Conservation (phyloP, 2,888 invertebrate species). For the Cataglyphis cursor region DNA sequence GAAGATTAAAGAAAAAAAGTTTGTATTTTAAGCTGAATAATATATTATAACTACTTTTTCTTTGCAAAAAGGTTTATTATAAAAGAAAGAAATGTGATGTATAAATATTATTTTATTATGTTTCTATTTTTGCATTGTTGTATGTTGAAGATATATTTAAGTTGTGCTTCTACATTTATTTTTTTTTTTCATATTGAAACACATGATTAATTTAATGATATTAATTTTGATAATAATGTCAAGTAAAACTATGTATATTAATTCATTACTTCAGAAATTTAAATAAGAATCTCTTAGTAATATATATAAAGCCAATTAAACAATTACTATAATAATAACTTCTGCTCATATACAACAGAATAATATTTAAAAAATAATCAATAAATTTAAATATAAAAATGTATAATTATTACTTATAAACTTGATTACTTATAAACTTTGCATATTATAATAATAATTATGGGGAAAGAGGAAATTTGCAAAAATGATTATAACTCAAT, state of each 20-base stretch:
- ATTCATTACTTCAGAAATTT: background rate
- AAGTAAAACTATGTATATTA: too few relatives aligned
- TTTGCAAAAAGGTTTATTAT: background rate
- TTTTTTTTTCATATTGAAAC: too few relatives aligned
- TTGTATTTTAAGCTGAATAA: background rate
- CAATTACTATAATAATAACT: background rate
- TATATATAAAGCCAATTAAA: background rate
- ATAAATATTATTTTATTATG: background rate
- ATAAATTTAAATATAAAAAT: background rate
- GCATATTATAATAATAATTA: background rate
- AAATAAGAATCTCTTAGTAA: background rate
- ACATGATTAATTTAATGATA: too few relatives aligned
- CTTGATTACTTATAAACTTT: background rate
- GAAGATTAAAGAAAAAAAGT: background rate
- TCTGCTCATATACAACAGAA: background rate
- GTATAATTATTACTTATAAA: background rate
- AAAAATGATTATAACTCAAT: background rate
- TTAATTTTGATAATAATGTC: background rate
- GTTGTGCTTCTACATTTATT: background rate
- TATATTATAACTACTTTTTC: background rate
- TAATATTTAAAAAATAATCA: background rate
- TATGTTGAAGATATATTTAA: background rate
- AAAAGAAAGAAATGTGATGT: background rate
- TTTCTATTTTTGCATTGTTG: background rate
- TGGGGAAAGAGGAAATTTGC: background rate